Percentiles rank a stretch among this genome's conserved stretches.
These are phyloP conservation scores for Saccostrea glomerata DNA, from an alignment of 1,140 invertebrate genomes.

Conservation along the genomic window DNA sequence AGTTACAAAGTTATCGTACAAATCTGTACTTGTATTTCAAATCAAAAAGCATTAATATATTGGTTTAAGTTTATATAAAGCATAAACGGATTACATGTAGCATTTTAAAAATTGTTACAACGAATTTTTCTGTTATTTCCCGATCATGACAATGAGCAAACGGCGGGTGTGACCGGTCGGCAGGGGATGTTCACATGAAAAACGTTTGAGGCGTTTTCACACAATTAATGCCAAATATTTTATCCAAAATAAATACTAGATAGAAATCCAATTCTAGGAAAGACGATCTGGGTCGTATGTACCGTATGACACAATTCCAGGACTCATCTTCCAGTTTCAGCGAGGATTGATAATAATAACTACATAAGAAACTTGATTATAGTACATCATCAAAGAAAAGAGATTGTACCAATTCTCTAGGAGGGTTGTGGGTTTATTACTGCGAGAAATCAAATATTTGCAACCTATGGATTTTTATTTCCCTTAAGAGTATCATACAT, in stretches of 20 bases:
- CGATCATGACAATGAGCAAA: too few relatives aligned
- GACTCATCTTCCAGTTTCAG: neutral
- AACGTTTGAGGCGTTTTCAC: neutral
- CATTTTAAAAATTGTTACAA: too few relatives aligned
- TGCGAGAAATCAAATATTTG: conserved; percentile 27
- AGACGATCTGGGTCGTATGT: neutral
- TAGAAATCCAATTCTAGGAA: neutral
- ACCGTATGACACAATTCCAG: neutral
- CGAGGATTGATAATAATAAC: neutral
- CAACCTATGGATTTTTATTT: conserved; percentile 14
- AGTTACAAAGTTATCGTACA: too few relatives aligned
- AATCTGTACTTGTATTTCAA: too few relatives aligned
- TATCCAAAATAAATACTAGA: neutral
- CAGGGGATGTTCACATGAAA: neutral
- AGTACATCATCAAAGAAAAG: neutral
- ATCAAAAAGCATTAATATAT: too few relatives aligned
- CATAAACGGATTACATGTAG: too few relatives aligned
- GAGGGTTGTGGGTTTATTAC: neutral
- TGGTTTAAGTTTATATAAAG: too few relatives aligned
- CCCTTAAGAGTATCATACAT: conserved; percentile 2
- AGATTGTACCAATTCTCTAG: neutral
- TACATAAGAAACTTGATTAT: conserved; percentile 20
- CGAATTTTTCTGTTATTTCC: too few relatives aligned
- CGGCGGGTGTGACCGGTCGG: too few relatives aligned
- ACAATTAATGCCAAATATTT: conserved; percentile 26